A percentile compares a stretch with the other conserved stretches of the same genome.
These are phyloP conservation scores for Ictalurus punctatus DNA, from an alignment of 2,113 vertebrate genomes.

Conservation along the genomic window DNA sequence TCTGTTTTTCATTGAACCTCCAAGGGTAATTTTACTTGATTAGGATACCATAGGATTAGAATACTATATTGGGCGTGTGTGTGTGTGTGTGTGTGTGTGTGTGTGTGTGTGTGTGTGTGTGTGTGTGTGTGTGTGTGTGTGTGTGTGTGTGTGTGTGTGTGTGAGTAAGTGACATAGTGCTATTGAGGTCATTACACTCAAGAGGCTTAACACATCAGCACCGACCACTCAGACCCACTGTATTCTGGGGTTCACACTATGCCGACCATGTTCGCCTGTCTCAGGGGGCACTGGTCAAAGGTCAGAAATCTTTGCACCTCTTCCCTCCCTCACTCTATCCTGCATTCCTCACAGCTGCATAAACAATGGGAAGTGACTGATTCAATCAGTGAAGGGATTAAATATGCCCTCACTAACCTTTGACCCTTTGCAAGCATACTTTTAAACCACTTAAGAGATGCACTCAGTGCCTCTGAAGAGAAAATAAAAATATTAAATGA, in stretches of 20 bases:
- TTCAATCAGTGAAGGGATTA: conserved; percentile 54
- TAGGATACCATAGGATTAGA: neutral
- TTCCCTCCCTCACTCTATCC: conserved; percentile 11
- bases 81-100: conserved; percentile 9
- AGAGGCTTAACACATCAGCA: conserved; percentile 65
- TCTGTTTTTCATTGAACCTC: neutral
- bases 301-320: conserved; percentile 59
- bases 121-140: conserved; percentile 3
- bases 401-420: conserved; percentile 52
- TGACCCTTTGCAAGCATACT: neutral
- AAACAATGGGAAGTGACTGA: conserved; percentile 46
- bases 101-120: neutral
- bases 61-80: neutral
- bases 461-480: neutral
- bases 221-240: conserved; percentile 56
- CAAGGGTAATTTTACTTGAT: neutral
- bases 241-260: conserved; percentile 59
- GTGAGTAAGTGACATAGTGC: conserved; percentile 1
- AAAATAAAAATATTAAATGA: neutral
- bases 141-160: neutral
- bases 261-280: conserved; percentile 55
- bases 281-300: conserved; percentile 56
- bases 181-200: conserved; percentile 60
- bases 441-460: conserved; percentile 15
- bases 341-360: conserved; percentile 42